Conservation (phyloP, 2,888 invertebrate genomes). For the Rhingia campestris region DNA sequence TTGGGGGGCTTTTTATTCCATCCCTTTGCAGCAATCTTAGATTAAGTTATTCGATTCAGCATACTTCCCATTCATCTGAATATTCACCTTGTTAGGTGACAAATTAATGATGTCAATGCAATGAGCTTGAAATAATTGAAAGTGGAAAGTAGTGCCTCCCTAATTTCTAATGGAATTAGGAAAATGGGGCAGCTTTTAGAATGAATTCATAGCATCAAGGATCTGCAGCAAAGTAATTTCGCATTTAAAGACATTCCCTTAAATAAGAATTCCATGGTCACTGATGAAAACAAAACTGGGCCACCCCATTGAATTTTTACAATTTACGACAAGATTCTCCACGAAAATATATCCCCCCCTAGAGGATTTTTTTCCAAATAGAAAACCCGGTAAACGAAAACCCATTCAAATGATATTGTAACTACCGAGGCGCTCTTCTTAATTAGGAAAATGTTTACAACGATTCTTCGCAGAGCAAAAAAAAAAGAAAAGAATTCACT, state of each 20-base stretch:
- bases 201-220: conserved; percentile 7
- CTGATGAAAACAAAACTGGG: conserved; percentile 4
- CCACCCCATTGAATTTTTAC: conserved; percentile 20
- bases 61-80: too few relatives aligned
- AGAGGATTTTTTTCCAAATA: conserved; percentile 28
- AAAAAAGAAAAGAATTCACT: conserved; percentile 2
- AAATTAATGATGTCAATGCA: background rate
- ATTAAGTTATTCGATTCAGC: too few relatives aligned
- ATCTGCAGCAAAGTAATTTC: background rate
- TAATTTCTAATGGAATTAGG: background rate
- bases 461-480: background rate
- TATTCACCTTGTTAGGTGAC: too few relatives aligned
- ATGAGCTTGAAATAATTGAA: background rate
- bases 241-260: background rate
- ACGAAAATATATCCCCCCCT: background rate
- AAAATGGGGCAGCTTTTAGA: background rate
- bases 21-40: too few relatives aligned
- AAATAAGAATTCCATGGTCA: conserved; percentile 28
- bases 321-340: background rate
- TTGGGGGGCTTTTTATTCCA: background rate
- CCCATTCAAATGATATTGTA: conserved; percentile 27
- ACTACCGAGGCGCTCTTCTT: conserved; percentile 32
- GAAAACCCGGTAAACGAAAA: background rate
- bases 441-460: conserved; percentile 48
- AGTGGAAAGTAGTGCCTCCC: background rate